These are phyloP conservation scores for Cercopithecus mona DNA, from an alignment of 2,113 vertebrate species.

Conservation along the genomic window DNA sequence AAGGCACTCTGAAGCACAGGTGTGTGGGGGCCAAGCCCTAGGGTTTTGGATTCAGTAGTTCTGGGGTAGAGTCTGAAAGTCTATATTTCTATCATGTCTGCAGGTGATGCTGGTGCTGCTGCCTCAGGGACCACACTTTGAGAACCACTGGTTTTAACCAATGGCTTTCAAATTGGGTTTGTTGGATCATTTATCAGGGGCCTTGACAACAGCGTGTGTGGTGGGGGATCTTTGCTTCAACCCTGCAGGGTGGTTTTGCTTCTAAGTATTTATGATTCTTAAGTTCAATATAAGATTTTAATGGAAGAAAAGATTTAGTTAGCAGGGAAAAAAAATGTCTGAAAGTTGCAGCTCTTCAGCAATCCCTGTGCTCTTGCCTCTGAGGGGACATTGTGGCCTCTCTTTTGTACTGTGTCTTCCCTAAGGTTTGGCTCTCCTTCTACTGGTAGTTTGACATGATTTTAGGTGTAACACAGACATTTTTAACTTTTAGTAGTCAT, in stretches of 20 bases:
- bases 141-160: not conserved
- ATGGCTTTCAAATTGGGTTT: not conserved
- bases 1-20: not conserved
- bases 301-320: not conserved
- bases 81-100: not conserved
- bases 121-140: not conserved
- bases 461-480: not conserved
- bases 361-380: not conserved
- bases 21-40: not conserved
- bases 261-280: not conserved
- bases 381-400: not conserved
- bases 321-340: not conserved
- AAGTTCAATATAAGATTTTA: not conserved
- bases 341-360: not conserved
- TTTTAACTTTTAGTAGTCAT: not conserved
- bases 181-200: not conserved
- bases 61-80: not conserved
- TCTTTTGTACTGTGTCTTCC: fast-evolving
- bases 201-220: not conserved
- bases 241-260: not conserved
- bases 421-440: not conserved
- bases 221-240: not conserved
- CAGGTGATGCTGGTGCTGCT: not conserved
- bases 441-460: not conserved
- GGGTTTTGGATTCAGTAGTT: not conserved